These are phyloP conservation scores for Rynchops niger DNA, from an alignment of 2,113 vertebrate species.

Conservation along the genomic window DNA sequence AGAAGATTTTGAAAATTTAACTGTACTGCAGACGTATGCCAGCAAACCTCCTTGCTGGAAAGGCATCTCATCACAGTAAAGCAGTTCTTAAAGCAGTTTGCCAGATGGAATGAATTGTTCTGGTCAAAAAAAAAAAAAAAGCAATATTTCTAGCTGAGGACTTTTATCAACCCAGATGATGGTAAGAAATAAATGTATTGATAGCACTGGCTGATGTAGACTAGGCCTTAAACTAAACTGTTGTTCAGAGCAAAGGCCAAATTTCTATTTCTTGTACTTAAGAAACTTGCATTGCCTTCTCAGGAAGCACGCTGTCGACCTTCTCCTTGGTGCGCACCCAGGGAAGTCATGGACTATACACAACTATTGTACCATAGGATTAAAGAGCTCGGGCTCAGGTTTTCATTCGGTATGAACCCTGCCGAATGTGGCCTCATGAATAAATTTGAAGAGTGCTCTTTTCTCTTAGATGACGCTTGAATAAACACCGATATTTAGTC, in stretches of 20 bases:
- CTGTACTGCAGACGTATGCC: not conserved
- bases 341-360: not conserved
- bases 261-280: not conserved
- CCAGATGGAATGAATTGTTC: not conserved
- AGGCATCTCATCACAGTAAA: not conserved
- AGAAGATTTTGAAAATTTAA: not conserved
- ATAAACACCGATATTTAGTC: not conserved
- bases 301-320: not conserved
- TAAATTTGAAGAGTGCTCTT: not conserved
- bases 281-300: not conserved
- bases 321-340: not conserved
- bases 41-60: not conserved
- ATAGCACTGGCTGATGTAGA: not conserved
- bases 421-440: not conserved
- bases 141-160: not conserved
- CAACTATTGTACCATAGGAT: rapidly evolving
- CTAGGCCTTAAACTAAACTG: not conserved
- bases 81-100: not conserved
- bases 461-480: not conserved
- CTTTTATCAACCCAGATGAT: not conserved
- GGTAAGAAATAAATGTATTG: not conserved
- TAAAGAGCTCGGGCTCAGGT: not conserved
- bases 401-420: not conserved
- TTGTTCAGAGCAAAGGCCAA: not conserved
- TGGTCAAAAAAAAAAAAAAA: not conserved